A percentile compares a stretch with the other conserved stretches of the same genome.
phyloP scores from a whole-genome alignment of 1,140 invertebrate genomes.

The Branchinecta lindahli region DNA sequence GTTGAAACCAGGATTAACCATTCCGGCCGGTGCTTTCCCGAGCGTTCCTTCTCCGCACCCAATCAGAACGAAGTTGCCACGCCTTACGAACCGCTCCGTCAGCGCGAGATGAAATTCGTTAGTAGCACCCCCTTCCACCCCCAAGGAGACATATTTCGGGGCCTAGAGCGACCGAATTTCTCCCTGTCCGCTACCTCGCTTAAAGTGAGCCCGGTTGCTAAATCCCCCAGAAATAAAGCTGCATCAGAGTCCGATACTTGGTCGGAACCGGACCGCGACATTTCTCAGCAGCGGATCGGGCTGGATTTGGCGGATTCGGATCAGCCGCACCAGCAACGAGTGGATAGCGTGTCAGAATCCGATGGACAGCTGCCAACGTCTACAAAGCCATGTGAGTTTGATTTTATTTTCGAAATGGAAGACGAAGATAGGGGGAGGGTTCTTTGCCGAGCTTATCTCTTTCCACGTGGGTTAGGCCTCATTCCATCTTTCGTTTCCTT shows the following conservation, averaged over 20 bases:
- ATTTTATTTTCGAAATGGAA: too few relatives aligned
- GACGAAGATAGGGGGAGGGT: too few relatives aligned
- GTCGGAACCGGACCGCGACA: slow-evolving; percentile 63
- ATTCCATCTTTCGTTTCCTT: too few relatives aligned
- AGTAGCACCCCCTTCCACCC: neutral
- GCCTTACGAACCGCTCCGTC: neutral
- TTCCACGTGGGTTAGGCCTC: too few relatives aligned
- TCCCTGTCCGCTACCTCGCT: neutral
- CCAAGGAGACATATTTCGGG: neutral
- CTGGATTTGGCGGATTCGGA: slow-evolving; percentile 26
- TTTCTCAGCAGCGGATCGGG: slow-evolving; percentile 58
- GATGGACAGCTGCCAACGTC: neutral
- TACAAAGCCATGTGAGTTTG: neutral
- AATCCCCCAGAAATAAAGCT: slow-evolving; percentile 24
- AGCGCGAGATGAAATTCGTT: neutral
- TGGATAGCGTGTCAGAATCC: neutral
- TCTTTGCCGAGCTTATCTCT: too few relatives aligned
- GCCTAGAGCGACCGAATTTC: neutral
- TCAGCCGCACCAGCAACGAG: neutral
- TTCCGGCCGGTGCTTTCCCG: neutral
- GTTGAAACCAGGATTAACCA: neutral
- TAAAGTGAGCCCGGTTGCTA: neutral
- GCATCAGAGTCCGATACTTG: slow-evolving; percentile 60
- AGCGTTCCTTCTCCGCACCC: neutral
- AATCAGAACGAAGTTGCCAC: too few relatives aligned